Conservation (phyloP, 2,113 vertebrate species). For the Lathamus discolor region DNA sequence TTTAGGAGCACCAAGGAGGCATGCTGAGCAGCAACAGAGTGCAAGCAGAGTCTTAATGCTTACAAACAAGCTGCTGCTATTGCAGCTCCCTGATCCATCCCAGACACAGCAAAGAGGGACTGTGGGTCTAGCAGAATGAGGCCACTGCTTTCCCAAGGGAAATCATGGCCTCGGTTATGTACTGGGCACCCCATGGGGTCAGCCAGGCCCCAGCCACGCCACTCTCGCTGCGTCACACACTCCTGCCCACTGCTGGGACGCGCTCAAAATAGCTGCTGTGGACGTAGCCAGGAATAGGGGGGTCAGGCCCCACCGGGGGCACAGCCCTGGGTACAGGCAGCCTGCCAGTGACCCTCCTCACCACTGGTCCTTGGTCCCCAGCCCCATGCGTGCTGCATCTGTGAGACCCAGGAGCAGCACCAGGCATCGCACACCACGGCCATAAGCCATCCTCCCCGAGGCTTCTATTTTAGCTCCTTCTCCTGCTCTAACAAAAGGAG, state of each 20-base stretch:
- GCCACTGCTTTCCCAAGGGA: neutral
- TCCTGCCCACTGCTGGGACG: neutral
- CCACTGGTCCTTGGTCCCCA: rapidly evolving
- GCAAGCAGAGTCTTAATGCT: neutral
- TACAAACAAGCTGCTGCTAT: neutral
- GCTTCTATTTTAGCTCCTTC: neutral
- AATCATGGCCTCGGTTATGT: neutral
- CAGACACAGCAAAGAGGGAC: neutral
- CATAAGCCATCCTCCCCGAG: neutral
- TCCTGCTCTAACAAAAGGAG: neutral
- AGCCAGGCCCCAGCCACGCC: neutral
- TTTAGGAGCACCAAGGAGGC: neutral
- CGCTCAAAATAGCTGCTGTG: neutral
- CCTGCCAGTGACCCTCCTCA: neutral
- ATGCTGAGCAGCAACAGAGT: neutral
- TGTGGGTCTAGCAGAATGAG: neutral
- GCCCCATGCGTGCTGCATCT: rapidly evolving
- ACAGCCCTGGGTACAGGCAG: rapidly evolving
- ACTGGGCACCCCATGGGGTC: neutral
- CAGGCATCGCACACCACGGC: rapidly evolving
- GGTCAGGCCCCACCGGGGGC: neutral
- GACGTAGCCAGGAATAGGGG: neutral
- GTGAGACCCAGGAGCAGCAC: neutral
- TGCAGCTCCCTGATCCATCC: neutral
- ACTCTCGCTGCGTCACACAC: neutral